These are phyloP conservation scores for Bradypodion ventrale DNA, from an alignment of 2,797 vertebrate genomes.

Conservation along the genomic window DNA sequence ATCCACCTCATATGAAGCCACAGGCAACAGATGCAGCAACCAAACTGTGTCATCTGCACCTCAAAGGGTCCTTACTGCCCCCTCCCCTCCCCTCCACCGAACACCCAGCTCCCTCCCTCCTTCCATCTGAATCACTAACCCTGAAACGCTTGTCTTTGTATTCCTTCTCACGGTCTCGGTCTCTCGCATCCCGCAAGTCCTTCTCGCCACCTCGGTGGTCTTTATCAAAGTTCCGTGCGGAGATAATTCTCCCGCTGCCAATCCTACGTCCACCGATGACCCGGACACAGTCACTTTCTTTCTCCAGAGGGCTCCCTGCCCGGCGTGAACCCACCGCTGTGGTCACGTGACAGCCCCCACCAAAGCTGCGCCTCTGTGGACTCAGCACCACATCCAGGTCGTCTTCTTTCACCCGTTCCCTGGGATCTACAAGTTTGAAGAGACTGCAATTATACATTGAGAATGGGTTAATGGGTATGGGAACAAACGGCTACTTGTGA, in stretches of 20 bases:
- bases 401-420: constrained; percentile 95
- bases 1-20: neutral
- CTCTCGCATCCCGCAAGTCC: constrained; percentile 76
- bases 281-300: constrained; percentile 89
- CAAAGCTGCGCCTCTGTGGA: constrained; percentile 95
- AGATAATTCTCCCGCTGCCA: constrained; percentile 94
- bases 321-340: constrained; percentile 79
- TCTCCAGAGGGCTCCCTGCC: constrained; percentile 90
- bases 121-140: constrained; percentile 75
- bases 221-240: constrained; percentile 89
- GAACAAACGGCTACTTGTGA: neutral
- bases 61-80: neutral
- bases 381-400: constrained; percentile 95
- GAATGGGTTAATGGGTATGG: neutral
- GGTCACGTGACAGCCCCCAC: constrained; percentile 91
- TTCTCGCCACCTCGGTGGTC: constrained; percentile 87
- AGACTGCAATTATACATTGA: neutral
- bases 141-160: constrained; percentile 97
- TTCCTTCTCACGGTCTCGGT: constrained; percentile 89
- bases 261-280: constrained; percentile 88
- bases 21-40: neutral
- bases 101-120: neutral
- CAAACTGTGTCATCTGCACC: neutral
- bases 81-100: neutral
- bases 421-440: constrained; percentile 82